Base-by-base conservation (phyloP, 2,797 vertebrate species). In the Setipinna tenuifilis region DNA sequence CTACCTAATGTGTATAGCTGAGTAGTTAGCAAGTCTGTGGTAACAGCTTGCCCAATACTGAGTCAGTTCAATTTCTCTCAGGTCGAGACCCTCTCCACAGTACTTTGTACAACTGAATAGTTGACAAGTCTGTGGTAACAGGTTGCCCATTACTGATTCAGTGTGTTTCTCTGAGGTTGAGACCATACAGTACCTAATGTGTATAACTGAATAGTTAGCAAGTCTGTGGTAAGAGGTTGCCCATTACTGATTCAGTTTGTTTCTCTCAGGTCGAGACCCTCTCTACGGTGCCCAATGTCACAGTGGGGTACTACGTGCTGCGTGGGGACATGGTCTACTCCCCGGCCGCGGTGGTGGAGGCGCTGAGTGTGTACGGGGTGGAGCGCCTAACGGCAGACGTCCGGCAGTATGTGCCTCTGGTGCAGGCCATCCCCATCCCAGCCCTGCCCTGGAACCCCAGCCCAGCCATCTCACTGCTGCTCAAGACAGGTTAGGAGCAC, bases 301-400 rank as follows among this genome's bases (percentile, higher is more conserved):
- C 98, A 0, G 94, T 99, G 78, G 98, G 96, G 61, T 99, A 98
- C 93, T 99, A 98, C 0, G 97, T 97, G 85, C 96, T 95, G 0
- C 92, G 92, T 85, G 96, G 95, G 59, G 95, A 95, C 81, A 90
- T 95, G 87, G 97, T 99, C 82, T 99, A 98, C 92, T 91, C 95
- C 6, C 95, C 98, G 0, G 95, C 97, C 0, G 96, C 96, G 0
- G 96, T 98, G 65, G 91, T 96, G 0, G 95, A 98, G 84, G 94
- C 92, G 87, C 94, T 99, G 86, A 93, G 92, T 1, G 92, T 94
- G 0, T 99, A 98, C 0, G 97, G 97, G 21, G 87, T 96, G 6
- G 95, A 96, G 94, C 97, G 97, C 0, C 93, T 98, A 93, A 97
- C 97, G 7, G 95, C 94, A 0, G 97, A 98, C 91, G 94, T 99